Evolutionary conservation across 2,797 vertebrate genomes (phyloP), one percentile per base, ranked within the genome.

Genomic region (Brachyalestes nurse): DNA sequence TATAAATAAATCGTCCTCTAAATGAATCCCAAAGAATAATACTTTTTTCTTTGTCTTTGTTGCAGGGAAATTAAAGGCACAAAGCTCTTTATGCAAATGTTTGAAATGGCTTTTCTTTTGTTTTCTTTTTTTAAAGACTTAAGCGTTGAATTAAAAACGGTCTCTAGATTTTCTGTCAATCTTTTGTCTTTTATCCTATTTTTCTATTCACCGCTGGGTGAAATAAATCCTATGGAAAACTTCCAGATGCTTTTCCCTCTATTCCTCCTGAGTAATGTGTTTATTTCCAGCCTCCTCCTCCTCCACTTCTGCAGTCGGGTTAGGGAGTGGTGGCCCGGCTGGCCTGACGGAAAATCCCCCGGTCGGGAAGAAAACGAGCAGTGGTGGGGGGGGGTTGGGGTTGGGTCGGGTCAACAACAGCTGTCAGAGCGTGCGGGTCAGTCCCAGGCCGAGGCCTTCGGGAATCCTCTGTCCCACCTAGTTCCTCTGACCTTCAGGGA

Each of bases 71-170:
- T 90, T 87, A 91, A 94, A 91, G 92, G 92, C 92, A 94, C 94
- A 94, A 93, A 94, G 94, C 93, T 94, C 93, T 95, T 93, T 95
- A 93, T 93, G 92, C 95, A 94, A 93, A 93, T 93, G 88, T 93
- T 92, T 92, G 82, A 91, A 91, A 93, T 92, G 86, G 82, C 92
- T 92, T 88, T 89, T 88, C 78, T 87, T 86, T 88, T 90, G 70
- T 80, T 80, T 86, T 79, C 65, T 88, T 89, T 89, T 81, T 85
- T 84, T 86, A 82, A 75, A 53, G 85, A 92, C 88, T 82, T 90
- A 93, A 93, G 91, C 93, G 93, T 92, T 93, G 78, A 91, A 93
- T 93, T 93, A 90, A 94, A 66, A 67, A 45, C 88, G 86, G 90
- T 93, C 90, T 93, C 89, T 94, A 94, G 92, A 94, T 94, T 94